These are phyloP conservation scores for Xerus inauris DNA, from an alignment of 2,113 vertebrate species.

Conservation along the genomic window DNA sequence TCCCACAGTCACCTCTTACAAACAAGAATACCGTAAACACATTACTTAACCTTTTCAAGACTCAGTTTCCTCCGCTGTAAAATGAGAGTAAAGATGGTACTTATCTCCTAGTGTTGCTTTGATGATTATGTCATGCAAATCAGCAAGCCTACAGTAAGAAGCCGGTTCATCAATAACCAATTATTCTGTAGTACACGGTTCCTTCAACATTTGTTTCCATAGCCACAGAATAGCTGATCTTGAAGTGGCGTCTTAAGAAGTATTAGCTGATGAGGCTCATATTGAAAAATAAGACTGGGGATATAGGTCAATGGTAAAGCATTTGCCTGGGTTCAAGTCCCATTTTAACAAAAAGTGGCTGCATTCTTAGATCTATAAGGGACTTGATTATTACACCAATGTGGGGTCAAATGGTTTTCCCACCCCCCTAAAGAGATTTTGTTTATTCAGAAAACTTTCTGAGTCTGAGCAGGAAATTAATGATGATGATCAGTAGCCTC, in stretches of 20 bases:
- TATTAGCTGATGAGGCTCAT: neutral
- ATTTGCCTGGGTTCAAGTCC: neutral
- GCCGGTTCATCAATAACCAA: neutral
- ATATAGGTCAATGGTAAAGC: neutral
- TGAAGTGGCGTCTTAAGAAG: slow-evolving; percentile 47
- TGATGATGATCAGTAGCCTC: slow-evolving; percentile 9
- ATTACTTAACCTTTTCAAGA: neutral
- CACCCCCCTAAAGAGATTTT: neutral
- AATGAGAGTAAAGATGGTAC: neutral
- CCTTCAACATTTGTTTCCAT: neutral
- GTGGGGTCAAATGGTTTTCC: neutral
- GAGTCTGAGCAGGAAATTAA: slow-evolving; percentile 24
- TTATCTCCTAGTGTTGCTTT: neutral
- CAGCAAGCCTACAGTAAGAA: neutral
- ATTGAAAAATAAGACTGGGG: neutral
- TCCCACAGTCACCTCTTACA: neutral
- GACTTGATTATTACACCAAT: neutral
- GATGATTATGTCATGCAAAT: slow-evolving; percentile 7
- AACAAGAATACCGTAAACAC: neutral
- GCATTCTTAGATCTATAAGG: neutral
- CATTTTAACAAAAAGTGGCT: too few relatives aligned
- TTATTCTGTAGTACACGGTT: neutral
- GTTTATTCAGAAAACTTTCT: neutral
- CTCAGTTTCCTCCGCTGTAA: neutral
- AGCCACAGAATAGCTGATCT: neutral